phyloP scores from a whole-genome alignment of 2,888 invertebrate species.

The Eupithecia subumbrata region DNA sequence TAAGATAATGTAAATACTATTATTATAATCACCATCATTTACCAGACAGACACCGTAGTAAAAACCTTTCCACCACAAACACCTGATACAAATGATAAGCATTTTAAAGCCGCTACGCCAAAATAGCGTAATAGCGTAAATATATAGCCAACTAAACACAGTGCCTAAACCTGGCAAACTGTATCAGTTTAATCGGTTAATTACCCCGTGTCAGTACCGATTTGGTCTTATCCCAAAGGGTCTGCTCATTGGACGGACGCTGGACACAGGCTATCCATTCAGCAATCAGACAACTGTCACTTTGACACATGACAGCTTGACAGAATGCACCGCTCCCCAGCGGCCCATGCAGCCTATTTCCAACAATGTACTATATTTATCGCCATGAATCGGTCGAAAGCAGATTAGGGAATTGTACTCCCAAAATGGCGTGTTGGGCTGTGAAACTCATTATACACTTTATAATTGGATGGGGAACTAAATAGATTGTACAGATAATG shows the following conservation, averaged over 20 bases:
- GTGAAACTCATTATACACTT: constrained; percentile 34
- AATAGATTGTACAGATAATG: constrained; percentile 23
- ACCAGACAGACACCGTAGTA: too few relatives aligned
- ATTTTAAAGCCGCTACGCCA: not conserved
- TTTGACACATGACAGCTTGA: constrained; percentile 64
- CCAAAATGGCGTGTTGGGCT: constrained; percentile 32
- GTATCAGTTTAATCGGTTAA: constrained; percentile 48
- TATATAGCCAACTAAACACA: not conserved
- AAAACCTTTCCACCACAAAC: not conserved
- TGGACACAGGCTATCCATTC: constrained; percentile 65
- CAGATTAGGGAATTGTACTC: constrained; percentile 35
- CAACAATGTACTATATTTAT: constrained; percentile 30
- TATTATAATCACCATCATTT: not conserved
- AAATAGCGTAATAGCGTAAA: too few relatives aligned
- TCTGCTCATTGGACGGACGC: constrained; percentile 56
- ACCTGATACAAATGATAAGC: not conserved
- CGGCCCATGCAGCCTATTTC: constrained; percentile 40
- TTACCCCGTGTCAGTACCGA: constrained; percentile 55
- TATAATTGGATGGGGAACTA: constrained; percentile 33
- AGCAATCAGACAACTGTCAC: constrained; percentile 61
- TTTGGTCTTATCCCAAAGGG: constrained; percentile 60
- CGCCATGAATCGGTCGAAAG: constrained; percentile 22
- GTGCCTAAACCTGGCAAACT: not conserved
- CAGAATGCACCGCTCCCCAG: constrained; percentile 41
- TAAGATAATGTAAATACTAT: too few relatives aligned